phyloP scores from a whole-genome alignment of 2,888 invertebrate genomes.

The Drosophila mimetica region DNA sequence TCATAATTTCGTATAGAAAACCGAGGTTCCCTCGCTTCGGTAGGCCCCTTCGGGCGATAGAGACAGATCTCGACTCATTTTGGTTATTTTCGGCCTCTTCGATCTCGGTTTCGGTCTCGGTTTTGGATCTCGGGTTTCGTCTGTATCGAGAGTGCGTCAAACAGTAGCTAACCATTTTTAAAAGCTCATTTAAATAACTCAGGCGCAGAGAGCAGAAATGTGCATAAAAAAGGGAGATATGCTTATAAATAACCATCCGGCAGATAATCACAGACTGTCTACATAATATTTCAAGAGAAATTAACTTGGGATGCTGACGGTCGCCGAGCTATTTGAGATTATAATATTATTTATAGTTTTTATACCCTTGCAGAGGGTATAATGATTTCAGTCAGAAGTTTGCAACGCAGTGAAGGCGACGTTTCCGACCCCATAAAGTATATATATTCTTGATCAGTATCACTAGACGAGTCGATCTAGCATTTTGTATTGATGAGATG shows the following conservation, averaged over 20 bases:
- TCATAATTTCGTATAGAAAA: constrained; percentile 64
- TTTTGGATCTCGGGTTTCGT: constrained; percentile 15
- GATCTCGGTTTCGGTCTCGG: neutral
- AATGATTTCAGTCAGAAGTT: no score
- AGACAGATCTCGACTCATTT: constrained; percentile 25
- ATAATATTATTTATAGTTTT: neutral
- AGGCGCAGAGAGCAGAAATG: constrained; percentile 9
- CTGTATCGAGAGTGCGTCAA: constrained; percentile 69
- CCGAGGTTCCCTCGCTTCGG: constrained; percentile 22
- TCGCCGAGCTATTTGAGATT: neutral
- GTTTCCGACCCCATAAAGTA: no score
- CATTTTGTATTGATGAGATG: no score
- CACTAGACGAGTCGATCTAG: no score
- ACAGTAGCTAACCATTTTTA: constrained; percentile 74
- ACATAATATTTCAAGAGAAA: constrained; percentile 1
- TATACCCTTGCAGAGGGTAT: no score
- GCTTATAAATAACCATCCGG: constrained; percentile 1
- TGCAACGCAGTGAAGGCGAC: no score
- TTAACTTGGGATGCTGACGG: constrained; percentile 2
- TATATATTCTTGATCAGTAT: no score
- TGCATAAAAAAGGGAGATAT: neutral
- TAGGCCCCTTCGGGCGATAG: constrained; percentile 10
- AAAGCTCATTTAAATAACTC: constrained; percentile 72
- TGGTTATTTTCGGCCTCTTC: neutral
- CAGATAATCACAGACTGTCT: constrained; percentile 6